Percentiles rank a stretch among this genome's conserved stretches.
Conservation (phyloP, 2,113 vertebrate species). For the Varanus salvator region DNA sequence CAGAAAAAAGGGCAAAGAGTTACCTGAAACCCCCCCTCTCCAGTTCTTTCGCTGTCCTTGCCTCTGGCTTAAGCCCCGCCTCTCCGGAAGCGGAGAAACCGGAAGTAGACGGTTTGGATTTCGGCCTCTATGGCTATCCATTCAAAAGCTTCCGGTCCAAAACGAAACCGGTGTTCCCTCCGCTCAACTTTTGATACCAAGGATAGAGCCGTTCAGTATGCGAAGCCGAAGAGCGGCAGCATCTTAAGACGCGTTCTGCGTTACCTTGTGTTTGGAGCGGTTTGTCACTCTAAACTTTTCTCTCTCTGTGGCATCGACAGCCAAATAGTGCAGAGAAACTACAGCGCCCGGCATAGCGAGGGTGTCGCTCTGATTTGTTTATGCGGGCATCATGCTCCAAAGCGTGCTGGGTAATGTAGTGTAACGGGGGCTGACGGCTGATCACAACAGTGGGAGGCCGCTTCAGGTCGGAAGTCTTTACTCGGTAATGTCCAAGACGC, state of each 20-base stretch:
- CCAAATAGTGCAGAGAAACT: background rate
- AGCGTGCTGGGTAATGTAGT: constrained; percentile 1
- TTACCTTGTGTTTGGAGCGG: background rate
- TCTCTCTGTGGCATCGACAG: background rate
- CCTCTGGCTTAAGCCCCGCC: background rate
- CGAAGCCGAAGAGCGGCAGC: too few relatives aligned
- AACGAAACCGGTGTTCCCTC: background rate
- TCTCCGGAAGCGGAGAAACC: rapidly evolving
- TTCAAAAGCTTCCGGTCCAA: background rate
- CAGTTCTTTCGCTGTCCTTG: rapidly evolving
- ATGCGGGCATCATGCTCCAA: background rate
- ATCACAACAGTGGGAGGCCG: background rate
- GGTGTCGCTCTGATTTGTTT: background rate
- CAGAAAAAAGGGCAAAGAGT: background rate
- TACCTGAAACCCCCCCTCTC: rapidly evolving
- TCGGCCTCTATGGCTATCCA: too few relatives aligned
- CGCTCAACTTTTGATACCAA: background rate
- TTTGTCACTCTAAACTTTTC: background rate
- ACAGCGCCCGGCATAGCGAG: background rate
- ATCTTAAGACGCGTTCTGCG: background rate
- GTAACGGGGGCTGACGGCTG: background rate
- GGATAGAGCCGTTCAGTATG: background rate
- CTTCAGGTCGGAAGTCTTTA: too few relatives aligned
- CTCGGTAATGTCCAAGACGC: too few relatives aligned
- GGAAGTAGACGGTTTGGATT: background rate